Base-by-base conservation (phyloP, 2,113 vertebrate genomes). In the Panthera leo region DNA sequence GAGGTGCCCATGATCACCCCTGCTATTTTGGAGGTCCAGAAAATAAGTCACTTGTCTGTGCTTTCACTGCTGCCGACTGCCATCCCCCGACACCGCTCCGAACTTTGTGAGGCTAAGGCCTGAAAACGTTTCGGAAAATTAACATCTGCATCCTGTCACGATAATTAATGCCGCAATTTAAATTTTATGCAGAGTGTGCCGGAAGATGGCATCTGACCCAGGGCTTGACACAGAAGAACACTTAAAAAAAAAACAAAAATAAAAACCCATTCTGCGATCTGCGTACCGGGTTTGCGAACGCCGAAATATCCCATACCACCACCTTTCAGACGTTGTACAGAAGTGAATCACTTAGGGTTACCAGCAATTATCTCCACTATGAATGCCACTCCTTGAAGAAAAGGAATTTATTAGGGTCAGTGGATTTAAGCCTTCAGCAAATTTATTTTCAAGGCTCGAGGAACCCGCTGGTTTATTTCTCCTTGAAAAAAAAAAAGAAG, bases 331-430 rank as follows among this genome's bases (percentile, higher is more conserved):
- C 21, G 12, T 71, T 31, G 76, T 75, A 53, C 27, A 27, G 25
- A 91, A 85, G 39, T 70, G 84, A 78, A 94, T 86, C 78, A 86
- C 58, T 73, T 90, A 82, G 73, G 25, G 93, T 82, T 89, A 71
- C 83, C 71, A 96, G 87, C 85, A 94, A 67, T 92, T 89, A 85
- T 94, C 45, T 88, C 85, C 29, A 80, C 48, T 55, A 25, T 75
- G 85, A 87, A 68, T 73, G 75, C 29, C 3, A 70, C 79, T 85
- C 76, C 82, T 93, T 75, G 61, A 94, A 86, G 80, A 92, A 94
- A 94, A 87, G 39, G 93, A 78, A 87, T 90, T 79, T 96, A 85
- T 95, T 68, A 93, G 85, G 80, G 86, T 58, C 84, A 79, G 48
- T 85, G 68, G 65, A 93, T 76, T 94, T 87, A 79, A 98, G 42